Evolutionary conservation across 2,888 invertebrate genomes (phyloP).

Genomic region (Eupithecia vulgata): DNA sequence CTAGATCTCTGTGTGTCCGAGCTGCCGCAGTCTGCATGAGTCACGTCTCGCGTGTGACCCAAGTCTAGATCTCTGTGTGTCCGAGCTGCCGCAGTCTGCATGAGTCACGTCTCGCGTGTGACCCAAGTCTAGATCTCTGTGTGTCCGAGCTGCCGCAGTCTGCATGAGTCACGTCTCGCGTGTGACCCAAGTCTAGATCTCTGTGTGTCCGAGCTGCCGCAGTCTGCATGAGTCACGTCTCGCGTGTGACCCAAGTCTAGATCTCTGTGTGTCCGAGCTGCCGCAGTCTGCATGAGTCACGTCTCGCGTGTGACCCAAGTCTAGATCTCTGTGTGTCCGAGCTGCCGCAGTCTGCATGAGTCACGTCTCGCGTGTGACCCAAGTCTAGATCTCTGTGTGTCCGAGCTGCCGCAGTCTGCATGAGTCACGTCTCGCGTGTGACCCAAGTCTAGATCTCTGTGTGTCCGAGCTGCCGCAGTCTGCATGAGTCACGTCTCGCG

Average conservation of each 20-base stretch:
- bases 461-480: background rate
- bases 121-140: background rate
- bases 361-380: constrained; percentile 1
- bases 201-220: background rate
- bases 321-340: background rate
- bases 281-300: background rate
- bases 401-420: background rate
- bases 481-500: background rate
- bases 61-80: background rate
- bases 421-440: background rate
- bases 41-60: constrained; percentile 1
- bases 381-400: background rate
- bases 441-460: background rate
- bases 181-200: background rate
- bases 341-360: background rate
- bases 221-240: background rate
- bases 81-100: background rate
- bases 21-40: background rate
- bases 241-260: background rate
- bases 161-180: background rate
- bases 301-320: background rate
- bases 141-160: background rate
- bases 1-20: background rate
- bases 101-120: background rate
- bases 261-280: background rate